These are phyloP conservation scores for Chrysocyon brachyurus DNA, from an alignment of 2,797 vertebrate species.

Conservation along the genomic window DNA sequence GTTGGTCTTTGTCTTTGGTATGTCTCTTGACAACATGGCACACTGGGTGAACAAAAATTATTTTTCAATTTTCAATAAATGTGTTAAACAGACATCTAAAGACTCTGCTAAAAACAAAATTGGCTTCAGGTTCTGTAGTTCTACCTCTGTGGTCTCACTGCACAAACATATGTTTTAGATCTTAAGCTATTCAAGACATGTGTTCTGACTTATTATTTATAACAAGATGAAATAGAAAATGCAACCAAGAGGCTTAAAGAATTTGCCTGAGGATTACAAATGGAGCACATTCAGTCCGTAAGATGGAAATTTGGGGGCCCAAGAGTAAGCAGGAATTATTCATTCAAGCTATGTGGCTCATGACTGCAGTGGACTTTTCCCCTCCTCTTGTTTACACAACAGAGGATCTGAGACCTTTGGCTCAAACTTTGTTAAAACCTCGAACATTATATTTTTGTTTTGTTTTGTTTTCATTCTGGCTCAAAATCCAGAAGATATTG, in stretches of 20 bases:
- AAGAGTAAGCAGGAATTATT: conserved; percentile 22
- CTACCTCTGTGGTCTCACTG: conserved; percentile 72
- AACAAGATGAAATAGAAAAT: conserved; percentile 71
- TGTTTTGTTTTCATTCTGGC: neutral
- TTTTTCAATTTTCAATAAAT: conserved; percentile 71
- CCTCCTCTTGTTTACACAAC: neutral
- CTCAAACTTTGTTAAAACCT: neutral
- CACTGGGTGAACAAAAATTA: conserved; percentile 40
- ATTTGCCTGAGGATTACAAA: conserved; percentile 51
- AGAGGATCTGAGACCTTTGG: neutral
- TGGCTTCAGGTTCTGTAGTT: conserved; percentile 36
- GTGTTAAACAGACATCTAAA: conserved; percentile 65
- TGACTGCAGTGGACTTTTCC: neutral
- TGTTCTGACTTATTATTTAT: conserved; percentile 72
- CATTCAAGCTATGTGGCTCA: neutral
- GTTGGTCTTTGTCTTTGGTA: neutral
- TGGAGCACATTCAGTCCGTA: neutral
- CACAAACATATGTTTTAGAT: conserved; percentile 72
- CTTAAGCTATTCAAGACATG: conserved; percentile 60
- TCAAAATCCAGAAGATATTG: conserved; percentile 5
- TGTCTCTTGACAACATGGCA: conserved; percentile 44
- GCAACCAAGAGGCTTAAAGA: conserved; percentile 55
- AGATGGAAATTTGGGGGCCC: neutral
- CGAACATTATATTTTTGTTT: neutral
- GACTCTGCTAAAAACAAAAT: conserved; percentile 66